A percentile compares a stretch with the other conserved stretches of the same genome.
Evolutionary conservation across 2,113 vertebrate species (phyloP).

Genomic region (Loxodonta africana): DNA sequence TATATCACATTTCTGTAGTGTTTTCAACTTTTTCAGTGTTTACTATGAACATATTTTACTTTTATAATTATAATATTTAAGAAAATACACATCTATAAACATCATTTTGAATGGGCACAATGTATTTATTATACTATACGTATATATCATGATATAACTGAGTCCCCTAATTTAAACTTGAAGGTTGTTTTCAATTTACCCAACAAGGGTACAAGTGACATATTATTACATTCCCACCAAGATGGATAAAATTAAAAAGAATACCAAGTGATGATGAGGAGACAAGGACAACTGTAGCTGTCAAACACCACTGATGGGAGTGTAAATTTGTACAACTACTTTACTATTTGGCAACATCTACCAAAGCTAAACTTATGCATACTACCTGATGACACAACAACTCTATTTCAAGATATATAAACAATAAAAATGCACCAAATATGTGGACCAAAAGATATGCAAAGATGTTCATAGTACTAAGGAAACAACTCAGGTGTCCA

Average conservation of each 20-base stretch:
- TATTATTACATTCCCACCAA: background rate
- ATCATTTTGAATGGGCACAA: background rate
- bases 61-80: background rate
- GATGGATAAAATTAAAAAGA: background rate
- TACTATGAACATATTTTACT: background rate
- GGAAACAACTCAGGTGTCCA: background rate
- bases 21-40: background rate
- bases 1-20: background rate
- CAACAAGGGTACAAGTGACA: background rate
- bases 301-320: accelerated
- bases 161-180: background rate
- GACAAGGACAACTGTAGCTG: accelerated
- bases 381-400: background rate
- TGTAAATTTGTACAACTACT: background rate
- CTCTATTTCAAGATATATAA: background rate
- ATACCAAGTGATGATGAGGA: background rate
- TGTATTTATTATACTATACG: background rate
- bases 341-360: background rate
- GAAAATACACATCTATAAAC: background rate
- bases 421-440: background rate
- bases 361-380: background rate
- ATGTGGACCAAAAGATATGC: background rate
- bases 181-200: background rate
- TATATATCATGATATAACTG: background rate
- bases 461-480: background rate